Conservation (phyloP, 2,113 vertebrate species). For the Istiophorus platypterus region DNA sequence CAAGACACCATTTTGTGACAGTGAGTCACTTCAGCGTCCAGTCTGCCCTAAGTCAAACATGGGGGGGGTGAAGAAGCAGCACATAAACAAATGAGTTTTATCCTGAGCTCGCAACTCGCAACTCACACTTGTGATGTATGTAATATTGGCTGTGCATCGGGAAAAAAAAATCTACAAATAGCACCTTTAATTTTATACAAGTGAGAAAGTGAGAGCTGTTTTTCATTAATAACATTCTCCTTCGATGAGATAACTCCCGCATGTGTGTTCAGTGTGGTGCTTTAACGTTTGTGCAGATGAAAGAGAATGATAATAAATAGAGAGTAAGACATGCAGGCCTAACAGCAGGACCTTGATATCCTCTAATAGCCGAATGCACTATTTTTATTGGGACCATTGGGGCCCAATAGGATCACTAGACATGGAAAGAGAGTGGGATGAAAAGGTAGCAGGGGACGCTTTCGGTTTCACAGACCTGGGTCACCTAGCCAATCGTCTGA, state of each 20-base stretch:
- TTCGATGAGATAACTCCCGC: constrained; percentile 35
- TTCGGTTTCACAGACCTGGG: constrained; percentile 29
- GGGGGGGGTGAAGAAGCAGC: too few species aligned
- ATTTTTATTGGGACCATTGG: constrained; percentile 52
- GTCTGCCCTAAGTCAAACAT: too few species aligned
- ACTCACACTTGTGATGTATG: too few species aligned
- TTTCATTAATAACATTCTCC: constrained; percentile 41
- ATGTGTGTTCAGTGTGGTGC: constrained; percentile 43
- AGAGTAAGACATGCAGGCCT: constrained; percentile 5
- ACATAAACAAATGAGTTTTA: too few species aligned
- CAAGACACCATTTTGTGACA: too few species aligned
- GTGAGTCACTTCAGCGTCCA: too few species aligned
- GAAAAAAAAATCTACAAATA: too few species aligned
- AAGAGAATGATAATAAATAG: constrained; percentile 16
- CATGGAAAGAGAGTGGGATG: constrained; percentile 10
- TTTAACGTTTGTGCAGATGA: constrained; percentile 46
- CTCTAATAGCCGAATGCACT: constrained; percentile 37
- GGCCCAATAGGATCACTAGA: constrained; percentile 30
- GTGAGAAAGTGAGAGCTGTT: constrained; percentile 32
- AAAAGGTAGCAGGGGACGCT: background rate
- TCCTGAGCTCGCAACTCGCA: too few species aligned
- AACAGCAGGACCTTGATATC: constrained; percentile 51
- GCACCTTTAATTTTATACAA: constrained; percentile 1
- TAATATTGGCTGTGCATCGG: too few species aligned
- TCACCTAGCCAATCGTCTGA: constrained; percentile 25